Evolutionary conservation across 2,113 vertebrate species (phyloP), one percentile per base, ranked within the genome.

Genomic region (Thermophis baileyi): DNA sequence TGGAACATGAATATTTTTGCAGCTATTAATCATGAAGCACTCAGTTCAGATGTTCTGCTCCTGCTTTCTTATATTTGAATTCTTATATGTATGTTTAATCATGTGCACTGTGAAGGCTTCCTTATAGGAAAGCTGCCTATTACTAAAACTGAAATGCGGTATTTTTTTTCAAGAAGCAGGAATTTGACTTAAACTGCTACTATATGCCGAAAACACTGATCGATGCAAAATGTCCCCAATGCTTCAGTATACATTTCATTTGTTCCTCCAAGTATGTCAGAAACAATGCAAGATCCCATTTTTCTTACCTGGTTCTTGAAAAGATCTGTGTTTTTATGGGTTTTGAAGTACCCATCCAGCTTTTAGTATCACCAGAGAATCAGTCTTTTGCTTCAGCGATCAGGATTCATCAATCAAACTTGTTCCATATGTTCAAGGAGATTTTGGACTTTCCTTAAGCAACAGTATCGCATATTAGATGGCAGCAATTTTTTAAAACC

Each of bases 221-320:
- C 90, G 87, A 94, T 93, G 91, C 93, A 94, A 87, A 90, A 93
- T 87, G 49, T 93, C 40, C 40, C 74, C 93, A 92, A 69, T 94
- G 92, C 92, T 92, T 54, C 8, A 93, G 74, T 94, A 90, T 93
- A 93, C 92, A 91, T 94, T 95, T 96, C 89, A 91, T 85, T 90
- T 88, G 1, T 87, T 94, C 40, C 89, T 92, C 91, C 4, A 74
- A 46, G 47, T 90, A 91, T 51, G 24, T 93, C 47, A 25, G 12
- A 91, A 63, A 95, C 89, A 88, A 18, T 54, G 20, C 55, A 14
- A 14, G 50, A 63, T 87, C 81, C 49, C 7, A 81, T 20, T 30
- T 60, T 89, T 89, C 16, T 87, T 30, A 22, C 94, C 53, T 92
- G 47, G 81, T 87, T 89, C 51, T 40, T 87, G 25, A 18, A 87